Evolutionary conservation across 2,113 vertebrate species (phyloP).

Genomic region (Rhodinocichla rosea): DNA sequence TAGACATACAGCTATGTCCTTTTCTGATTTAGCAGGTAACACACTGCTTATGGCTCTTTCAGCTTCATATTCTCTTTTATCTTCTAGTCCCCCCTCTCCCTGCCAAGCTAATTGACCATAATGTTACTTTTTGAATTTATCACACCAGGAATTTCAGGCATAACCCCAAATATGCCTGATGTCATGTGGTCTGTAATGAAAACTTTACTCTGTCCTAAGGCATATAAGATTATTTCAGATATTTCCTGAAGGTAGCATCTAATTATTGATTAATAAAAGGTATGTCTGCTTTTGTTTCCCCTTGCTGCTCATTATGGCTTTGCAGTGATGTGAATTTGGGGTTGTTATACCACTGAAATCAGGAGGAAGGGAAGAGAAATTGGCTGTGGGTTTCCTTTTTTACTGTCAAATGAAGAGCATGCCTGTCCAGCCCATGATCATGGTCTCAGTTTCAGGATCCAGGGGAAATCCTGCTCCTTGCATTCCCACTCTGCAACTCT

Average conservation of each 20-base stretch:
- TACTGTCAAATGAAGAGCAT: rapidly evolving
- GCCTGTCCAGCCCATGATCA: background rate
- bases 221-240: background rate
- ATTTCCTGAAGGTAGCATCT: background rate
- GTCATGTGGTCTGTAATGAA: background rate
- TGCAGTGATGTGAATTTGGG: background rate
- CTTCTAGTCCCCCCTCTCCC: background rate
- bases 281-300: background rate
- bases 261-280: background rate
- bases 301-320: background rate
- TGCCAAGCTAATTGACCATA: background rate
- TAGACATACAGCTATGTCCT: background rate
- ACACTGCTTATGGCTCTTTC: background rate
- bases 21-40: background rate
- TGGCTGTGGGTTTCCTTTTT: background rate
- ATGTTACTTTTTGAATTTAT: background rate
- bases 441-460: background rate
- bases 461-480: background rate
- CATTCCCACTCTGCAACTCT: background rate
- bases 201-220: background rate
- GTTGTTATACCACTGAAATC: background rate
- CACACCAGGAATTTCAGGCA: background rate
- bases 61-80: background rate
- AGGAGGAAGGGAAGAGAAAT: background rate
- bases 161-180: background rate